Evolutionary conservation across 1,140 invertebrate species (phyloP), one percentile per base, ranked within the genome.

Genomic region (Helicoverpa zea): DNA sequence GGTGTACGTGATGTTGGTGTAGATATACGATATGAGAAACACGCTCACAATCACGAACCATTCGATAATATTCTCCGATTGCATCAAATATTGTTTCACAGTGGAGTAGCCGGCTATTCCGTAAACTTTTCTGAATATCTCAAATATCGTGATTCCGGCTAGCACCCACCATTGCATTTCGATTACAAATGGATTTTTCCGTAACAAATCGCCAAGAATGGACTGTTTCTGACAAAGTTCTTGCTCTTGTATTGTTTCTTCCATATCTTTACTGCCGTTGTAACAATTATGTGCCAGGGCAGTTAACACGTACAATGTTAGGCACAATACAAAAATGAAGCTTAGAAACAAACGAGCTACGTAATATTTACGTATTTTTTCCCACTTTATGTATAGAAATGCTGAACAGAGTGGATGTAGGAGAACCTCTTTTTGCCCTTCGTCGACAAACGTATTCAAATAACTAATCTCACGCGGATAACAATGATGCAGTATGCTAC

Each of bases 321-420:
- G 95, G 83, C 97, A 97, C 13, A 98, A 89, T 76, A 98, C 97
- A 87, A 98, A 98, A 56, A 97, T 96, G 75, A 98, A 96, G 90
- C 97, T 98, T 86, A 98, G 97, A 59, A 98, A 95, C 76, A 98
- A 93, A 78, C 97, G 95, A 1, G 97, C 97, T 7, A 98, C 97
- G 87, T 98, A 98, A 88, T 98, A 98, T 91, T 98, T 97, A n/a
- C 98, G 95, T 82, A 98, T 98, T 90, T 98, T 98, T 83, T 98
- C 97, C 98, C 98, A 98, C 90, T 98, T 98, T 14, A 98, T 96
- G 87, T 98, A 97, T 0, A 98, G 91, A 91, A 98, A 98, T 0
- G 97, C 97, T 4, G 97, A 97, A 86, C 97, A 98, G 0, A 98
- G 88, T 0, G 98, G 98, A 95, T 98, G 98, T 72, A 97, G 95